These are phyloP conservation scores for Cliona cf. orientalis DNA, from an alignment of 37 sponge, comb jelly and placozoan species.

Conservation along the genomic window DNA sequence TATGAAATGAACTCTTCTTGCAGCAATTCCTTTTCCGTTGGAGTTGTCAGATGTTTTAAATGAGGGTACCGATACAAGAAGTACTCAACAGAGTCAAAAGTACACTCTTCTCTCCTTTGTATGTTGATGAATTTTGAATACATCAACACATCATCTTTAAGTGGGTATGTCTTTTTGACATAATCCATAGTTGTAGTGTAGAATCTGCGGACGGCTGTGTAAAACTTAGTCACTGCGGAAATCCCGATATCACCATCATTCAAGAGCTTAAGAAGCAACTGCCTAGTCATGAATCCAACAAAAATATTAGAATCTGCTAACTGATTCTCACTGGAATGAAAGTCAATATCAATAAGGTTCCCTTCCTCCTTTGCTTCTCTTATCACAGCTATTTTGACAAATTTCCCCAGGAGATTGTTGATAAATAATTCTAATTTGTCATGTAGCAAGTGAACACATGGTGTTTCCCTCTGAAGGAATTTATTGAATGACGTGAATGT, in stretches of 20 bases:
- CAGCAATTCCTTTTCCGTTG: not conserved
- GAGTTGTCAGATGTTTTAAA: not conserved
- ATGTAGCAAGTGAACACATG: conserved; percentile 5
- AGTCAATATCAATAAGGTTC: conserved; percentile 9
- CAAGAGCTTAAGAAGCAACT: conserved; percentile 2
- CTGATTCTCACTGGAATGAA: conserved; percentile 19
- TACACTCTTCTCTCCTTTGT: too few species aligned
- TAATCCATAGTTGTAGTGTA: not conserved
- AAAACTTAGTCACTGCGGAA: not conserved
- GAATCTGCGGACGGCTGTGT: not conserved
- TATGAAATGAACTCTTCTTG: too few species aligned
- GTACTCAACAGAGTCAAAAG: too few species aligned
- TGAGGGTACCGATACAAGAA: too few species aligned
- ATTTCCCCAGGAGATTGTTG: conserved; percentile 19
- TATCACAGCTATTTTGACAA: conserved; percentile 17
- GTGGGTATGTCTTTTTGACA: not conserved
- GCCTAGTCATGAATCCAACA: conserved; percentile 39
- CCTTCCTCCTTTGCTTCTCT: conserved; percentile 11
- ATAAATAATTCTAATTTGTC: not conserved
- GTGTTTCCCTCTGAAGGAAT: not conserved
- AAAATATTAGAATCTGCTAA: conserved; percentile 7
- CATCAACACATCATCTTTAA: too few species aligned
- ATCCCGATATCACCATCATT: conserved; percentile 27
- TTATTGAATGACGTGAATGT: not conserved
- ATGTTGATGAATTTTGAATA: too few species aligned